Base-by-base conservation (phyloP, 2,888 invertebrate genomes). In the Entomobrya multifasciata region DNA sequence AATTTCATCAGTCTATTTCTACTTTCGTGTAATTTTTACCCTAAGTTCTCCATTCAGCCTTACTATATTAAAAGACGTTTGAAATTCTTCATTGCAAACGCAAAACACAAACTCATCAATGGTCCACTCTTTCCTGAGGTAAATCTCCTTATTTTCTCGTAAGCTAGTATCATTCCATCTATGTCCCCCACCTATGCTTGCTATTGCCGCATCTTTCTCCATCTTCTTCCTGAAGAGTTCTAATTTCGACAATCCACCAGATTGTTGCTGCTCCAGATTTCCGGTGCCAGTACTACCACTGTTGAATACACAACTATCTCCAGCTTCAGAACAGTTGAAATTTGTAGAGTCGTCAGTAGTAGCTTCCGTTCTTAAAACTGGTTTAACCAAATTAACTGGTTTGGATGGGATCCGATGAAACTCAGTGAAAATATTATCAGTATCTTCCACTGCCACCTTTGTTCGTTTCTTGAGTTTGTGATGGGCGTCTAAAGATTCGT, bases 141-240 rank as follows among this genome's bases (percentile, higher is more conserved):
- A 62, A 11, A n/a, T 36, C n/a, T n/a, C 15, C 36, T 30, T 30
- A 36, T 17, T n/a, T 65, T 15, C 8, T 22, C 57, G 3, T 15
- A 17, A 5, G 22, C n/a, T 55, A 3, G 60, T 13, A 13, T 41
- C 36, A 20, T 41, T 41, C 41, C 65, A 65, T 13, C 4, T 65
- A 10, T 22, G 41, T 1, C 15, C 22, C 5, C 41, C 6, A 41
- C n/a, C n/a, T n/a, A n/a, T n/a, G n/a, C 17, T 25, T 10, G 17
- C 20, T 8, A 77, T 44, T 20, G 77, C 77, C 6, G 41, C 60
- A 10, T 60, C 77, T 1, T 44, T 57, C 25, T 41, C 8, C 77
- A 77, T 77, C 60, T 60, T 22, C 22, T 57, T 57, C 22, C 77
- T 17, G 57, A 77, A 77, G 6, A 77, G 15, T 22, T 76, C 57